phyloP scores from a whole-genome alignment of 2,797 vertebrate species.

The Menidia menidia region DNA sequence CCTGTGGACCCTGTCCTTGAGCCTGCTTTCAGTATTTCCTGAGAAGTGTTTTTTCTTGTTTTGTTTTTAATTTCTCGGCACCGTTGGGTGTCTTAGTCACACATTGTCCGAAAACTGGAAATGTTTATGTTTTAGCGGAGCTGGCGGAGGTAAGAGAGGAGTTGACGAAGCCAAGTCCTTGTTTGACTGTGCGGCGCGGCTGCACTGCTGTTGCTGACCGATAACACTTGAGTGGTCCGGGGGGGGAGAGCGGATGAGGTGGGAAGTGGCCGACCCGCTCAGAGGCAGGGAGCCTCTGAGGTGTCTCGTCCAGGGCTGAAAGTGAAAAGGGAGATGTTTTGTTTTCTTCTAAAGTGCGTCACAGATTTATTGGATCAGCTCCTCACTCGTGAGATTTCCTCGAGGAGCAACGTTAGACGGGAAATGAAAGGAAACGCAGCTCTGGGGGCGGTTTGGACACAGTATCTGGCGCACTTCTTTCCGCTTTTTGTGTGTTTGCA shows the following conservation, averaged over 20 bases:
- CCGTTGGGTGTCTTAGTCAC: conserved; percentile 70
- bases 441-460: conserved; percentile 40
- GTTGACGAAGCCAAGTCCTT: conserved; percentile 60
- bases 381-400: conserved; percentile 58
- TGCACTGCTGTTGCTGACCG: conserved; percentile 58
- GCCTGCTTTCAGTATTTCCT: conserved; percentile 65
- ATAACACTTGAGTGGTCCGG: conserved; percentile 60
- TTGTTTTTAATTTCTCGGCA: conserved; percentile 21
- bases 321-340: conserved; percentile 29
- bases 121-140: conserved; percentile 67
- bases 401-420: conserved; percentile 63
- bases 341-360: conserved; percentile 42
- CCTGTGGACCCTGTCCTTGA: conserved; percentile 44
- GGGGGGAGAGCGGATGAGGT: background rate
- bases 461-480: conserved; percentile 39
- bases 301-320: conserved; percentile 47
- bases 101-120: conserved; percentile 75
- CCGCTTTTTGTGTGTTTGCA: conserved; percentile 36
- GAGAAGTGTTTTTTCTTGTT: conserved; percentile 18
- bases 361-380: conserved; percentile 58
- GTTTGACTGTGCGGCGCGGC: conserved; percentile 42
- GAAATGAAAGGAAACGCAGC: conserved; percentile 69
- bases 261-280: conserved; percentile 12
- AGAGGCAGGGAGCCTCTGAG: conserved; percentile 29
- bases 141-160: conserved; percentile 52